phyloP scores from a whole-genome alignment of 2,797 vertebrate species.

The Muraenolepis orangiensis region DNA sequence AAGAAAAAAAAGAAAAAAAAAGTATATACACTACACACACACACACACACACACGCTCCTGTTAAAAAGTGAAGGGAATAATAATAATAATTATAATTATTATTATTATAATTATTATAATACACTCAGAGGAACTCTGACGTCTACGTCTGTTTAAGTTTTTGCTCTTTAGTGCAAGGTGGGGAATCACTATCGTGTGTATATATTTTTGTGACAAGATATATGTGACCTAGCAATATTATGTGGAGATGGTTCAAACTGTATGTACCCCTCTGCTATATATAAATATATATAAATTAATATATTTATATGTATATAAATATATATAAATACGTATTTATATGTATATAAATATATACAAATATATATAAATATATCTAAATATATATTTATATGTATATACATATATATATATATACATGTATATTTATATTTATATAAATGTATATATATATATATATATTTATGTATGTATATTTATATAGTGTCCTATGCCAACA shows the following conservation, averaged over 20 bases:
- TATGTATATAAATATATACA: conserved; percentile 47
- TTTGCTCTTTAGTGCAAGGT: conserved; percentile 40
- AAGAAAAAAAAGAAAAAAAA: no score
- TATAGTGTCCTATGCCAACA: conserved; percentile 82
- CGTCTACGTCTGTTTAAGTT: conserved; percentile 22
- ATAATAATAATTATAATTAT: background rate
- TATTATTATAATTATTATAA: background rate
- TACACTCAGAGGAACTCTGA: conserved; percentile 24
- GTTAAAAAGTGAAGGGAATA: background rate
- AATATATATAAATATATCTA: no score
- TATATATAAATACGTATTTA: no score
- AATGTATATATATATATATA: no score
- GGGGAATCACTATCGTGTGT: conserved; percentile 88
- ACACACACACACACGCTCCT: no score
- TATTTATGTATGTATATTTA: conserved; percentile 58
- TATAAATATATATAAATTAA: no score
- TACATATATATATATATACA: no score
- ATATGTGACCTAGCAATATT: conserved; percentile 85
- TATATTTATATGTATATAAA: no score
- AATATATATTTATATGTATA: no score
- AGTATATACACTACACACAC: no score
- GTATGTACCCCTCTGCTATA: conserved; percentile 82
- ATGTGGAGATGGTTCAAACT: conserved; percentile 77
- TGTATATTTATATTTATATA: no score
- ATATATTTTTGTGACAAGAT: conserved; percentile 87